Base-by-base conservation (phyloP, 2,113 vertebrate species). In the Drymodes brunneopygia region DNA sequence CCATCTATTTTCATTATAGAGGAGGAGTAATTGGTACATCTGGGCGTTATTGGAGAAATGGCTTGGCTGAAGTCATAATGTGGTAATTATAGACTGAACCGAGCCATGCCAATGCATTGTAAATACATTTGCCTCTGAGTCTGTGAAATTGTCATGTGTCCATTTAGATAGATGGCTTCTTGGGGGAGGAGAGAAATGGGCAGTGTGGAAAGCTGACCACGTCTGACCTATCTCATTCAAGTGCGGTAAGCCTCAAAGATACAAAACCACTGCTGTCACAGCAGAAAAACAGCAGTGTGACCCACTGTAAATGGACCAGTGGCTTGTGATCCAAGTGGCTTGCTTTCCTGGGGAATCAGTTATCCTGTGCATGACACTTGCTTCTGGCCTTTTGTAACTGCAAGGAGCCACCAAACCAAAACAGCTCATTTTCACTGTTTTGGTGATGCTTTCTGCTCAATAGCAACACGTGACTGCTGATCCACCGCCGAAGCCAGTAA, bases 11-110 rank as follows among this genome's bases (percentile, higher is more conserved):
- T 88, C 87, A 74, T 90, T 90, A 58, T 13, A 83, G 83, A 89
- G 69, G 73, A 96, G 93, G 94, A 96, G 64, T 96, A 94, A 80
- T 92, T 94, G 92, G 87, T 95, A 86, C 86, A 82, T 92, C 83
- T 96, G 97, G 90, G 88, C 20, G 1, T 95, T 97, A 90, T 23
- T 94, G 94, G 80, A 97, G 91, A 77, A 92, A 64, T 60, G 48
- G 33, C 73, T 94, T 93, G 66, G 78, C 94, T 96, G 92, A 95
- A 92, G 89, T 92, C 83, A 33, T 96, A 94, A 92, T 85, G 47
- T 72, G 56, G 86, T 95, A 92, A 96, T 97, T 97, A 87, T 1
- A 94, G 91, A 81, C 89, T 95, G 95, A 97, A 81, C 82, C 69
- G 61, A 96, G 67, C 85, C 42, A 15, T 93, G 93, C 83, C 28